Evolutionary conservation across 2,888 invertebrate species (phyloP), one percentile per base, ranked within the genome.

Genomic region (Papilio gigon): DNA sequence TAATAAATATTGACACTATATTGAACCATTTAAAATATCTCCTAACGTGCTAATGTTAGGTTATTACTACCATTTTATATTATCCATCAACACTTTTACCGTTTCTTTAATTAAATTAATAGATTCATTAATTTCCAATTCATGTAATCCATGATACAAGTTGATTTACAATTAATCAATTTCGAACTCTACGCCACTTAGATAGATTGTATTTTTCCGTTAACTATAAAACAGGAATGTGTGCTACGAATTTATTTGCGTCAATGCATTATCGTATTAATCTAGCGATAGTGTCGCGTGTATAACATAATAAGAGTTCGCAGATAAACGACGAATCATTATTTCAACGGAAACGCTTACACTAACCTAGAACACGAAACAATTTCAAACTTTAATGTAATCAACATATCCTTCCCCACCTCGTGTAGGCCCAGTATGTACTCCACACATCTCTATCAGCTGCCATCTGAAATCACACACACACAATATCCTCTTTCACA

Each of bases 211-310:
- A 17, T 44, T 42, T 61, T 61, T n/a, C 35, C 35, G 1, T 11
- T 12, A 22, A 35, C 8, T 12, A 12, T 3, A 35, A 14, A 35
- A 20, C 17, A 33, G 4, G 25, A 14, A 35, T 22, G 8, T 37
- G 9, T 50, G 20, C 22, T 59, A 50, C 40, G 25, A 65, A 75
- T 75, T 76, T 71, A 71, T 75, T 73, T 75, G 74, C 78, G 78
- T 77, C 78, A 77, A 67, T 71, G 72, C 68, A 72, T 79, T 82
- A 82, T 81, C 82, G 65, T 53, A 65, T 74, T 78, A 78, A 82
- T 82, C 76, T 74, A 72, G 64, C 72, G 79, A 77, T 80, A 79
- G 72, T 73, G 70, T 66, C 68, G 68, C 68, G 53, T 68, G 65
- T 40, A 56, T 63, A 61, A 62, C 65, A 58, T 65, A 69, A 70